These are phyloP conservation scores for Bucorvus abyssinicus DNA, from an alignment of 2,797 vertebrate species.

Conservation along the genomic window DNA sequence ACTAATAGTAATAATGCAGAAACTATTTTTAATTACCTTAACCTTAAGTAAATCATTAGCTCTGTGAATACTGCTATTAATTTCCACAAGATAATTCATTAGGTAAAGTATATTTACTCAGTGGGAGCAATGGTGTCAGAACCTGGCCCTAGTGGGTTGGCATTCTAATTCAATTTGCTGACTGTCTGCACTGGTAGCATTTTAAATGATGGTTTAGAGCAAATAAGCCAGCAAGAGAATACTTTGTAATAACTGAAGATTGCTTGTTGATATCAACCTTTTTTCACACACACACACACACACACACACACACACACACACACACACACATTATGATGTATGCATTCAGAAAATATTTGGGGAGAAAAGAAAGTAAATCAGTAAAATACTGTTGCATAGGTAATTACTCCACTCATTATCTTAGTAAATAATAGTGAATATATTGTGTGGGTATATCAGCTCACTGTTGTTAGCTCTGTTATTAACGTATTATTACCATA, in stretches of 20 bases:
- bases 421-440: neutral
- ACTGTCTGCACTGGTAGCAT: neutral
- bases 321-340: neutral
- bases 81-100: neutral
- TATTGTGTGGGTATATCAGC: neutral
- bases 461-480: conserved; percentile 16
- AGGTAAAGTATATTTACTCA: neutral
- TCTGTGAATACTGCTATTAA: neutral
- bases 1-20: neutral
- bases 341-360: neutral
- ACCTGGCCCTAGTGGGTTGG: neutral
- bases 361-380: neutral
- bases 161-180: neutral
- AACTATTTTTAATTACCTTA: neutral
- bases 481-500: neutral
- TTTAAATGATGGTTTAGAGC: neutral
- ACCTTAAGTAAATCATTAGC: neutral
- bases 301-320: too few species aligned
- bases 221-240: neutral
- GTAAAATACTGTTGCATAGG: neutral
- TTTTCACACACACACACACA: too few species aligned
- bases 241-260: neutral
- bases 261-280: neutral
- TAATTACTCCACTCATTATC: neutral
- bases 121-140: neutral